phyloP scores from a whole-genome alignment of 1,140 invertebrate species.

The Tigriopus japonicus region DNA sequence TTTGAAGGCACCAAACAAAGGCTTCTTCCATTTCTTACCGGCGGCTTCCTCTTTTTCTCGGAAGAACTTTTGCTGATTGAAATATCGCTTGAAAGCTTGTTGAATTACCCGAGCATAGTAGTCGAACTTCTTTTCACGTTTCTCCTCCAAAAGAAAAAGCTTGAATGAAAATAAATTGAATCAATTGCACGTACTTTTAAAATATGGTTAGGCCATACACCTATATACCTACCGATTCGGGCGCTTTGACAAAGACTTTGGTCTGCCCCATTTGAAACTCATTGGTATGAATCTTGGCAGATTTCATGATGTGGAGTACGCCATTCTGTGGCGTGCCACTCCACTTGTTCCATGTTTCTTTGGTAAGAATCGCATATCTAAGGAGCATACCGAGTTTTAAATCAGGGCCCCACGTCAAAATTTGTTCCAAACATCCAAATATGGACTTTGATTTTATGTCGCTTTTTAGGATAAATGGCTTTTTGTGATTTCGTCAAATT shows the following conservation, averaged over 20 bases:
- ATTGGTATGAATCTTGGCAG: constrained; percentile 38
- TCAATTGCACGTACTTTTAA: not conserved
- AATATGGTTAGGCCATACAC: not conserved
- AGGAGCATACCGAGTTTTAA: constrained; percentile 14
- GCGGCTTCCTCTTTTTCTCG: constrained; percentile 40
- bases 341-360: constrained; percentile 46
- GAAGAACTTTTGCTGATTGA: constrained; percentile 38
- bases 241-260: constrained; percentile 57
- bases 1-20: too few relatives aligned
- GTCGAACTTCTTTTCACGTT: constrained; percentile 48
- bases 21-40: too few relatives aligned
- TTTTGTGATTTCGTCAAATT: too few relatives aligned
- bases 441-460: too few relatives aligned
- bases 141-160: constrained; percentile 52
- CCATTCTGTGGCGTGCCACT: constrained; percentile 37
- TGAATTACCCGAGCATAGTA: constrained; percentile 46
- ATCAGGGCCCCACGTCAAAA: too few relatives aligned
- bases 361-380: constrained; percentile 48
- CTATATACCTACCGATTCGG: constrained; percentile 41
- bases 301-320: constrained; percentile 38
- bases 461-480: too few relatives aligned
- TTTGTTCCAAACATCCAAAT: too few relatives aligned
- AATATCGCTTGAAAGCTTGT: constrained; percentile 47
- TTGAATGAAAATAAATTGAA: constrained; percentile 20
- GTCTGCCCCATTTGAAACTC: constrained; percentile 49